Conservation (phyloP, 2,888 invertebrate species). For the Melieria crassipennis region DNA sequence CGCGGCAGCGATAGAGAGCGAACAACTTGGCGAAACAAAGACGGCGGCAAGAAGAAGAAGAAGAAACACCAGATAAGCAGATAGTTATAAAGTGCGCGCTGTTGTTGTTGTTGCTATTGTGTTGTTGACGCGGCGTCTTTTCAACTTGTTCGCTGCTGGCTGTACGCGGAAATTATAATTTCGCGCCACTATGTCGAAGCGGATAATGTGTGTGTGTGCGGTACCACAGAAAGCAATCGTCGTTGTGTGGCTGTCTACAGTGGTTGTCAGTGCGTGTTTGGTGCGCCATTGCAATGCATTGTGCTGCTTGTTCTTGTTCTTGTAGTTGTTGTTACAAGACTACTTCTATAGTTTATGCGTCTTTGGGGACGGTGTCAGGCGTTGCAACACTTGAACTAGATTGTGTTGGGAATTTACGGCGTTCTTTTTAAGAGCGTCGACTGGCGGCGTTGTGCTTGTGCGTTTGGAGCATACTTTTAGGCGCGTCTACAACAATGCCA, state of each 20-base stretch:
- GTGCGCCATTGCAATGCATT: too few species aligned
- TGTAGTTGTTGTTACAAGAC: neutral
- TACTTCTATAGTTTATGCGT: slow-evolving; percentile 4
- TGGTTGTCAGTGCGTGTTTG: too few species aligned
- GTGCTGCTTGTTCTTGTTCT: too few species aligned
- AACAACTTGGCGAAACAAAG: neutral
- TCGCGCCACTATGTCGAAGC: slow-evolving; percentile 11
- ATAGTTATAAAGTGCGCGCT: neutral
- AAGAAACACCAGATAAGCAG: neutral
- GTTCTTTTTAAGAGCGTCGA: neutral
- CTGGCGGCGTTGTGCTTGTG: neutral
- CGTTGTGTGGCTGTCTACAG: neutral
- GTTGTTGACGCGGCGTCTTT: neutral
- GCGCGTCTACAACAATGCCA: neutral
- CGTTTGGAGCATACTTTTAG: neutral
- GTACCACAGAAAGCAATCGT: slow-evolving; percentile 2
- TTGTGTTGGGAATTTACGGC: slow-evolving; percentile 55
- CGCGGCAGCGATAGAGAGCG: neutral
- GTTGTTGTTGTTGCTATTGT: neutral
- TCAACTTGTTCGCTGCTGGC: slow-evolving; percentile 4
- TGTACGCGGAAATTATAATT: slow-evolving; percentile 30
- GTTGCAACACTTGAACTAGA: slow-evolving; percentile 59
- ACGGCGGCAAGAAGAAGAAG: neutral
- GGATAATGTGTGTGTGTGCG: neutral
- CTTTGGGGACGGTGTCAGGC: slow-evolving; percentile 22